Evolutionary conservation across 2,113 vertebrate genomes (phyloP), one percentile per base, ranked within the genome.

Genomic region (Callorhinus ursinus): DNA sequence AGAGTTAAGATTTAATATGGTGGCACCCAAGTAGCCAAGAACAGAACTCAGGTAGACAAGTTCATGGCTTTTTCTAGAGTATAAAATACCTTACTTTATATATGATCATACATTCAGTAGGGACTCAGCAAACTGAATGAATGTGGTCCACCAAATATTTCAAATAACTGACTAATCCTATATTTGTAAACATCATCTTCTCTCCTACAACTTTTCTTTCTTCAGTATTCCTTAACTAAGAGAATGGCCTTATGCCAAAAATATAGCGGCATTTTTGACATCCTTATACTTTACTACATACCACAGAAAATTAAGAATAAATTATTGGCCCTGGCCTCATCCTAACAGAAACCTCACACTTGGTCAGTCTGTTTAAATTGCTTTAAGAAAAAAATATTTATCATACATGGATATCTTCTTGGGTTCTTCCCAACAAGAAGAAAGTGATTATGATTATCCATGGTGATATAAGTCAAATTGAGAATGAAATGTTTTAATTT

Each of bases 171-270:
- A 89, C 31, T 67, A 96, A 12, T 51, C 71, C 49, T 39, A 22
- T 4, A 87, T 92, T 10, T 86, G 94, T 95, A 89, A 95, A 65
- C 81, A 97, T 95, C 97, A 95, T 46, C 8, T 92, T 97, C 96
- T 93, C 86, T 93, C 77, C 71, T 81, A 59, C 0, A 95, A 77
- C 19, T 61, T 86, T 51, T 83, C 59, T 94, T 89, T 67, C 49
- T 74, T 86, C 49, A 61, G 24, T 74, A 55, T 95, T 71, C 24
- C 19, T 90, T 85, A 65, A 67, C 28, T 71, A 63, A 57, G 36
- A 90, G 39, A 83, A 92, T 84, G 26, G 26, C 24, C 7, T 13
- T 67, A 16, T 77, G 67, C 51, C 31, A 93, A 81, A 93, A 86
- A 36, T 59, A 51, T 13, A 55, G 55, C 1, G 4, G 46, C 4